Percentiles rank a stretch among this genome's conserved stretches.
phyloP scores from a whole-genome alignment of 2,888 invertebrate species.

The Heteromyza rotundicornis region DNA sequence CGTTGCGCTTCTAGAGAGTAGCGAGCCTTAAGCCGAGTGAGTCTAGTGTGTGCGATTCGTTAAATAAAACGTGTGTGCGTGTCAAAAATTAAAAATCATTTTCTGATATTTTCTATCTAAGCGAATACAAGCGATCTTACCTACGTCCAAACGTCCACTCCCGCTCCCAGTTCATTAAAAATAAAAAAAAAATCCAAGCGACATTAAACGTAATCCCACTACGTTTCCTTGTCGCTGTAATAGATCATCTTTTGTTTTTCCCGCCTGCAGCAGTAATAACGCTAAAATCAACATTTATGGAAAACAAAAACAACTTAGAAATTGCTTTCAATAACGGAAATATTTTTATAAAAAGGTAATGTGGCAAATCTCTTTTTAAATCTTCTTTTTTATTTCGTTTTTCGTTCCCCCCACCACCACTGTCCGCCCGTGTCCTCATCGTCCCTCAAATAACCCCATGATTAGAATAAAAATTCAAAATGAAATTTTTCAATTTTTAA shows the following conservation, averaged over 20 bases:
- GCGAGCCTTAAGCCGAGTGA: background rate
- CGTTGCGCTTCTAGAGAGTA: background rate
- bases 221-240: background rate
- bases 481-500: slow-evolving; percentile 5
- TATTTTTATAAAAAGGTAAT: slow-evolving; percentile 62
- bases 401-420: too few relatives aligned
- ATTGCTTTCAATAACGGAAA: slow-evolving; percentile 62
- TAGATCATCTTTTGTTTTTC: slow-evolving; percentile 15
- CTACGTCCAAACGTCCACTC: too few relatives aligned
- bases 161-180: too few relatives aligned
- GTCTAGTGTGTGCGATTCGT: background rate
- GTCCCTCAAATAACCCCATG: too few relatives aligned
- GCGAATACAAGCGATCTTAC: too few relatives aligned
- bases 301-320: slow-evolving; percentile 62
- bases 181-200: background rate
- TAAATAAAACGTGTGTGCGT: too few relatives aligned
- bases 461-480: slow-evolving; percentile 7
- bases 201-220: background rate
- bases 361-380: slow-evolving; percentile 22
- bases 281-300: slow-evolving; percentile 57
- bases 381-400: slow-evolving; percentile 8
- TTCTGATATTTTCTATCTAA: too few relatives aligned
- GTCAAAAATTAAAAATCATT: too few relatives aligned
- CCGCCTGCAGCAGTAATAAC: slow-evolving; percentile 23
- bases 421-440: too few relatives aligned